A percentile compares a stretch with the other conserved stretches of the same genome.
Conservation (phyloP, 2,113 vertebrate genomes). For the Otolemur garnettii region DNA sequence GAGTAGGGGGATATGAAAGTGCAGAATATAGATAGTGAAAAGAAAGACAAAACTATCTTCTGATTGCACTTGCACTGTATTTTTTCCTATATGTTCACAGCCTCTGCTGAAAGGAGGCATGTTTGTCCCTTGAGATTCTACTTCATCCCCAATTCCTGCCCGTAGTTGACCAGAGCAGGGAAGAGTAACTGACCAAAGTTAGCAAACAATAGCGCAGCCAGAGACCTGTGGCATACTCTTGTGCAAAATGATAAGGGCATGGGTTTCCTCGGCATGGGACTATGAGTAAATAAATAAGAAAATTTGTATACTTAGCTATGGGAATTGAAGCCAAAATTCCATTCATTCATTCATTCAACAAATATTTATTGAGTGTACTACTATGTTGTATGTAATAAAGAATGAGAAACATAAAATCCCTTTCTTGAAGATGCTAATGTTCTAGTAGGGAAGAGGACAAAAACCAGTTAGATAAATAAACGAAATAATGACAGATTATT, state of each 20-base stretch:
- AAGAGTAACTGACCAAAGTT: not conserved
- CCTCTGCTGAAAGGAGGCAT: not conserved
- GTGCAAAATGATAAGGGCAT: not conserved
- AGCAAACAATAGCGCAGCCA: not conserved
- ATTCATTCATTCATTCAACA: constrained; percentile 51
- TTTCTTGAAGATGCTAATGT: constrained; percentile 24
- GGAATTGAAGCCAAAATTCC: constrained; percentile 27
- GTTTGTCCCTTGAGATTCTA: not conserved
- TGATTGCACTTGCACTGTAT: not conserved
- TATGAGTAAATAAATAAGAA: not conserved
- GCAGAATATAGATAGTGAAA: not conserved
- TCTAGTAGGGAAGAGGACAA: not conserved
- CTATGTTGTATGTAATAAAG: not conserved
- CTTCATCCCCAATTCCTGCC: not conserved
- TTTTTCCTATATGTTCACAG: not conserved
- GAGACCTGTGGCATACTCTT: not conserved
- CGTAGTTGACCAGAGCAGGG: not conserved
- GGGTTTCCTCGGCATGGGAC: not conserved
- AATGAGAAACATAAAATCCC: not conserved
- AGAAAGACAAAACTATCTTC: not conserved
- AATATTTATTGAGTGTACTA: not conserved
- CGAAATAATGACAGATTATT: constrained; percentile 8
- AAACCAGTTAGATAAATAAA: constrained; percentile 4
- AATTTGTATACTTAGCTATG: not conserved
- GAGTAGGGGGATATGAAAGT: not conserved